A percentile compares a stretch with the other conserved stretches of the same genome.
phyloP scores from a whole-genome alignment of 2,888 invertebrate genomes.

The Harpalus rufipes region DNA sequence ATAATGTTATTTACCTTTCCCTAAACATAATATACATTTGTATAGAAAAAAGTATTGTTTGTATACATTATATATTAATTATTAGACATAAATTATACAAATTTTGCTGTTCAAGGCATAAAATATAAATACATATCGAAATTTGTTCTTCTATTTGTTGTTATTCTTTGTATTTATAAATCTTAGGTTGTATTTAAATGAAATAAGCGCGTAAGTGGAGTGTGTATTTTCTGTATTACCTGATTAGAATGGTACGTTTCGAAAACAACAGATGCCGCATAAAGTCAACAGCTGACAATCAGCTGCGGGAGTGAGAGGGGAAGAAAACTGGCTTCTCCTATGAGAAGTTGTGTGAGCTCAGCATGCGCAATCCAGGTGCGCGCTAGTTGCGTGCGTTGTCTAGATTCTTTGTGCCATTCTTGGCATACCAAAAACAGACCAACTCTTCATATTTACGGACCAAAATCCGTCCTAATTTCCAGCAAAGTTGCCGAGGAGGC shows the following conservation, averaged over 20 bases:
- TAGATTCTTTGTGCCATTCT: constrained; percentile 98
- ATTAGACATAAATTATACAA: constrained; percentile 64
- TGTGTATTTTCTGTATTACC: constrained; percentile 32
- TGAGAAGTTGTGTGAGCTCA: constrained; percentile 82
- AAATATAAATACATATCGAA: constrained; percentile 67
- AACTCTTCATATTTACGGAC: constrained; percentile 86
- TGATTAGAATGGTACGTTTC: background rate
- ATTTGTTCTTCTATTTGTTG: constrained; percentile 64
- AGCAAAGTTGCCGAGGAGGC: constrained; percentile 81
- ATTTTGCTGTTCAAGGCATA: constrained; percentile 65
- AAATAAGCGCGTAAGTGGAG: constrained; percentile 3
- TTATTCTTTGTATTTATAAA: constrained; percentile 21
- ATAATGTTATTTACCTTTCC: constrained; percentile 60
- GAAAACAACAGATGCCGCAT: constrained; percentile 32
- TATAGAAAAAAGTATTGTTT: constrained; percentile 63
- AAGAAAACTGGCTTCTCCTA: constrained; percentile 78
- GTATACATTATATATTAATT: constrained; percentile 58
- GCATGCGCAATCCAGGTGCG: constrained; percentile 90
- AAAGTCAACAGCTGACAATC: background rate
- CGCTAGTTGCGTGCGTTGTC: constrained; percentile 93
- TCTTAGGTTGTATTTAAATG: background rate
- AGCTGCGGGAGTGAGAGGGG: constrained; percentile 69
- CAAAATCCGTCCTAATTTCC: constrained; percentile 85
- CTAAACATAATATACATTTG: constrained; percentile 62
- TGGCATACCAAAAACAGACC: constrained; percentile 93